Conservation (phyloP, 2,113 vertebrate genomes). For the Scatophagus argus region DNA sequence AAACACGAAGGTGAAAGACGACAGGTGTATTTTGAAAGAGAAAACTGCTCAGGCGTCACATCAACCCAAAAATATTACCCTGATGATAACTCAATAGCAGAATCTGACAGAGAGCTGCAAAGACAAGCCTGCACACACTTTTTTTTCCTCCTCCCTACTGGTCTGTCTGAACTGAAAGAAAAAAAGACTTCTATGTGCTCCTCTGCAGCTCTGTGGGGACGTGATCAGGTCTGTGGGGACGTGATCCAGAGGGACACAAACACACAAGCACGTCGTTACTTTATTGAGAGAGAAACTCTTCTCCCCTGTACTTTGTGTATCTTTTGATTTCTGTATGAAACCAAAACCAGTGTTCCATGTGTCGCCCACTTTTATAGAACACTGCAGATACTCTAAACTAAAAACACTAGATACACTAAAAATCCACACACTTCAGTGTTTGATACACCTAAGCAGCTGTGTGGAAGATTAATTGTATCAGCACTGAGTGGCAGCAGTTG, state of each 20-base stretch:
- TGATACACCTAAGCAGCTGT: neutral
- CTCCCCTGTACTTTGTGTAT: neutral
- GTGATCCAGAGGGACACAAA: conserved; percentile 5
- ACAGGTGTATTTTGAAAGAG: neutral
- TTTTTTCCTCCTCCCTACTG: neutral
- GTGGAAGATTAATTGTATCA: neutral
- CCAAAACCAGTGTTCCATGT: neutral
- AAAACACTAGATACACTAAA: neutral
- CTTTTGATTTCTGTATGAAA: neutral
- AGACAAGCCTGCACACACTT: neutral
- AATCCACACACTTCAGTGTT: neutral
- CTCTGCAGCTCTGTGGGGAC: neutral
- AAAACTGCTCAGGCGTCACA: conserved; percentile 16
- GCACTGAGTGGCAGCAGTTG: neutral
- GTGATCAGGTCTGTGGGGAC: neutral
- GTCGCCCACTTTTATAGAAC: neutral
- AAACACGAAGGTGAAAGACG: conserved; percentile 7
- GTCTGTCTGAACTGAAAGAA: neutral
- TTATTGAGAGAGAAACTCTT: neutral
- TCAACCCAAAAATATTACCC: conserved; percentile 16
- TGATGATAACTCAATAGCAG: conserved; percentile 33
- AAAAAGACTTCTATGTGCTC: neutral
- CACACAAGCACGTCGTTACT: neutral
- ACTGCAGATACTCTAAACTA: neutral
- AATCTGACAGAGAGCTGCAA: conserved; percentile 5